These are phyloP conservation scores for Hemichromis elongatus DNA, from an alignment of 2,113 vertebrate genomes.

Conservation along the genomic window DNA sequence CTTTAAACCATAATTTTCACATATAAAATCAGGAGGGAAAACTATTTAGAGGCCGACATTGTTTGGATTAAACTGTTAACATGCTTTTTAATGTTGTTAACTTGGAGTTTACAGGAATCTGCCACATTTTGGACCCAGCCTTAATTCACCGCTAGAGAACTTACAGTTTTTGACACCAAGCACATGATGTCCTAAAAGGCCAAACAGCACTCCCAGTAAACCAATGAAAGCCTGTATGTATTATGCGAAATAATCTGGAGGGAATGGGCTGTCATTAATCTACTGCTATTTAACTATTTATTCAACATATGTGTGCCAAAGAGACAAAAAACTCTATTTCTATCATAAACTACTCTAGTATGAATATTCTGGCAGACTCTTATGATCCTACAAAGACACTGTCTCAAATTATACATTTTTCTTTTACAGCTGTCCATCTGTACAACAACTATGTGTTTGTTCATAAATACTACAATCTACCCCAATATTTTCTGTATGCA, in stretches of 20 bases:
- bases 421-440: neutral
- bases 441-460: neutral
- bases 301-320: neutral
- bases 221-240: neutral
- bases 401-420: neutral
- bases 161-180: neutral
- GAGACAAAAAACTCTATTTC: neutral
- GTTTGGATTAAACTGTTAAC: accelerated
- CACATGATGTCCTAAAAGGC: neutral
- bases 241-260: neutral
- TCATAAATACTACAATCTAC: neutral
- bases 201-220: neutral
- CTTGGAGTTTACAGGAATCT: neutral
- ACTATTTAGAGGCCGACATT: neutral
- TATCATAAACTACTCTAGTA: neutral
- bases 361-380: neutral
- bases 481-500: neutral
- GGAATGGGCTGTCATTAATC: neutral
- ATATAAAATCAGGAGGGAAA: neutral
- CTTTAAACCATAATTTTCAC: neutral
- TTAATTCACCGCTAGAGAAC: neutral
- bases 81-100: too few species aligned
- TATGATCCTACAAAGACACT: neutral
- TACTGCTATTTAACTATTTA: neutral
- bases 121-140: neutral